Evolutionary conservation across 2,113 vertebrate genomes (phyloP), one percentile per base, ranked within the genome.

Genomic region (Hydrochoerus hydrochaeris): DNA sequence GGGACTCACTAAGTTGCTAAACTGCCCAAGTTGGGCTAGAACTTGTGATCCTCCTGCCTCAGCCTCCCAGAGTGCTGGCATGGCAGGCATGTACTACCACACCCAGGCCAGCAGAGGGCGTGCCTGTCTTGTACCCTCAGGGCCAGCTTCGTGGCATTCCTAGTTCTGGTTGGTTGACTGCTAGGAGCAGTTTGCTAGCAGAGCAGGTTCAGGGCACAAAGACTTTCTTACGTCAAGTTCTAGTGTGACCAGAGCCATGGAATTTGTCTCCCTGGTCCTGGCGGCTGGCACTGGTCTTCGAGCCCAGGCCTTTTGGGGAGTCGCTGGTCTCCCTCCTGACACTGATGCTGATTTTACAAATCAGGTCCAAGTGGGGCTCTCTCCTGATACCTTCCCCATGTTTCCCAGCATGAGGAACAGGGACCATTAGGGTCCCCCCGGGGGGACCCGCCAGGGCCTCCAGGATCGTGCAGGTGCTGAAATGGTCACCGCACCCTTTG

Each of bases 341-440:
- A 0, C 49, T 20, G 84, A 17, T 24, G 38, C 57, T 24, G 24
- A 22, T 41, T 71, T 38, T 4, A 24, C 60, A 30, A 4, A 71
- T 35, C 8, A 49, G 38, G 22, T 16, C 63, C 52, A 14, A 17
- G 35, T 12, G 22, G 41, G 41, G 41, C 5, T 69, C 0, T 19
- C 28, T 44, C 24, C 44, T 26, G 30, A 0, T 1, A 5, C 24
- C 1, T 3, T 44, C 7, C 1, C 26, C n/a, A 19, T 3, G 1
- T 22, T 19, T n/a, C 71, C 14, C 20, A 24, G 80, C 3, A 5
- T 0, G 5, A 32, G 80, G 35, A 44, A 2, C 28, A 57, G 41
- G 35, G 81, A 54, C 82, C 71, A 17, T 32, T 13, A 16, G 38
- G 75, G 10, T 75, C 49, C 4, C 9, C 6, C 41, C 85, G 22